Conservation (phyloP, 2,113 vertebrate genomes). For the Cyprinodon variegatus region DNA sequence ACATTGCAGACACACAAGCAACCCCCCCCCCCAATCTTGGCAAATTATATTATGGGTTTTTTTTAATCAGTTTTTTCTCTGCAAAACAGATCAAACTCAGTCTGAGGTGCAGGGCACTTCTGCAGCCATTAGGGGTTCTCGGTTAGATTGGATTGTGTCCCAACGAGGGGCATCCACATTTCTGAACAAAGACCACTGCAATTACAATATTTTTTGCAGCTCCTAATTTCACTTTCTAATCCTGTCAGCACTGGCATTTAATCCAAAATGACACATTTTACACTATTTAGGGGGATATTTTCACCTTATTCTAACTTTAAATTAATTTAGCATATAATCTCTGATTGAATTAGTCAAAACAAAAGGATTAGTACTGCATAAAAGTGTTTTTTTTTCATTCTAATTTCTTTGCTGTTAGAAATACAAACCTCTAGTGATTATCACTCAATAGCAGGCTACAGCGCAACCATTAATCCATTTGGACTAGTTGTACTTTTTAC, state of each 20-base stretch:
- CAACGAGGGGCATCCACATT: too few species aligned
- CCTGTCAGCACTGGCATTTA: background rate
- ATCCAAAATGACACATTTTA: background rate
- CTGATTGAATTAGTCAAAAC: too few species aligned
- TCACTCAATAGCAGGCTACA: too few species aligned
- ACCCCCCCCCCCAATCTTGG: too few species aligned
- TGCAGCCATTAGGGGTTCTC: background rate
- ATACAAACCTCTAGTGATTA: background rate
- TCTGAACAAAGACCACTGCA: too few species aligned
- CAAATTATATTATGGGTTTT: too few species aligned
- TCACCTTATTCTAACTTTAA: too few species aligned
- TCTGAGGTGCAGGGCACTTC: background rate
- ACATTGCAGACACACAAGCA: constrained; percentile 14
- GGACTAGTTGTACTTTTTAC: too few species aligned
- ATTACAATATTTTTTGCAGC: background rate
- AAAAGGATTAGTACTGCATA: background rate
- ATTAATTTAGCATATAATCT: too few species aligned
- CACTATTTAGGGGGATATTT: background rate
- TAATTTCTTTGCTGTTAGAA: background rate
- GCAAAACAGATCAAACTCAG: background rate
- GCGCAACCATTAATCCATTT: too few species aligned
- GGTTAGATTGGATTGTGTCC: background rate
- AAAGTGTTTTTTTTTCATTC: background rate
- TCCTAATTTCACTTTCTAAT: background rate
- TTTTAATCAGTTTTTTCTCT: too few species aligned